phyloP scores from a whole-genome alignment of 35 echinoderm and acorn worm species.

The Chiridota heheva region DNA sequence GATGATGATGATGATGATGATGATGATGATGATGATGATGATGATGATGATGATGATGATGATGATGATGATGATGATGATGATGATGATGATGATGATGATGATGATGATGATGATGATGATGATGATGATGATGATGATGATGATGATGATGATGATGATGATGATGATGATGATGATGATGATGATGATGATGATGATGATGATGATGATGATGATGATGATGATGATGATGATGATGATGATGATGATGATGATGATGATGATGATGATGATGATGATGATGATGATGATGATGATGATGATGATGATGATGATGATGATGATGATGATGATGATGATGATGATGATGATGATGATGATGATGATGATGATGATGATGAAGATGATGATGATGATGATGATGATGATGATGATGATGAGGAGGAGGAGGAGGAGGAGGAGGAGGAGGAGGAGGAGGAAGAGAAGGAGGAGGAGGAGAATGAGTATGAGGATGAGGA shows the following conservation, averaged over 20 bases:
- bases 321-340: conserved; percentile 2
- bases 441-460: not conserved
- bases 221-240: not conserved
- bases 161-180: not conserved
- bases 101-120: conserved; percentile 7
- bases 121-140: not conserved
- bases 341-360: conserved; percentile 6
- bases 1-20: conserved; percentile 2
- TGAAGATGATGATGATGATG: not conserved
- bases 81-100: not conserved
- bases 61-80: not conserved
- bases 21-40: conserved; percentile 6
- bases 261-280: not conserved
- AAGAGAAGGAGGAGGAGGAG: too few relatives aligned
- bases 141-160: not conserved
- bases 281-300: not conserved
- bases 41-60: conserved; percentile 6
- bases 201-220: not conserved
- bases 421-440: too few relatives aligned
- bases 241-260: not conserved
- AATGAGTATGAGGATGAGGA: too few relatives aligned
- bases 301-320: conserved; percentile 1
- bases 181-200: not conserved
- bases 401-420: too few relatives aligned
- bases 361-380: conserved; percentile 6